Conservation (phyloP, 2,113 vertebrate genomes). For the Ascaphus truei region DNA sequence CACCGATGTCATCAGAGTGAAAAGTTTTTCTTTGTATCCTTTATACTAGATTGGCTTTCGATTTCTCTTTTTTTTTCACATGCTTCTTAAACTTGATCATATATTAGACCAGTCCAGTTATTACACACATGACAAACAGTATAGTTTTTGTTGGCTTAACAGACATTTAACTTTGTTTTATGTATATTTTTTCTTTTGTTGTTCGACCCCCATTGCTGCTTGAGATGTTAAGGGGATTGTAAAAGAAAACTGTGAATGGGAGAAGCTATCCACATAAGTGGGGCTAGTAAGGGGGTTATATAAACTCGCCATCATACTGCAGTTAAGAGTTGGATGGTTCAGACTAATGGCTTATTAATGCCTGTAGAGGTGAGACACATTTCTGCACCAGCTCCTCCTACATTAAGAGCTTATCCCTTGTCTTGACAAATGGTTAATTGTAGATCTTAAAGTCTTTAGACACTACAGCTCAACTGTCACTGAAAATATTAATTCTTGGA, state of each 20-base stretch:
- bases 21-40: background rate
- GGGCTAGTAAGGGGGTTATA: too few species aligned
- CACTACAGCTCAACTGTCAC: too few species aligned
- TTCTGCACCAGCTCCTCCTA: too few species aligned
- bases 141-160: background rate
- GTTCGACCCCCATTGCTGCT: too few species aligned
- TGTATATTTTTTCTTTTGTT: background rate
- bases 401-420: too few species aligned
- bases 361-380: background rate
- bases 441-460: too few species aligned
- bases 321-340: too few species aligned
- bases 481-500: too few species aligned
- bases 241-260: background rate
- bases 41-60: background rate
- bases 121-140: background rate
- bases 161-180: background rate
- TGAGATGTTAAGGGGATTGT: background rate
- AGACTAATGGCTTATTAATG: too few species aligned
- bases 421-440: too few species aligned
- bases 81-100: background rate
- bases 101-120: background rate
- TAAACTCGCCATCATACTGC: too few species aligned
- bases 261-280: too few species aligned
- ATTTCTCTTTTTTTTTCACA: background rate
- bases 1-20: background rate